Conservation (phyloP, 2,888 invertebrate species). For the Lucinisca nassula region DNA sequence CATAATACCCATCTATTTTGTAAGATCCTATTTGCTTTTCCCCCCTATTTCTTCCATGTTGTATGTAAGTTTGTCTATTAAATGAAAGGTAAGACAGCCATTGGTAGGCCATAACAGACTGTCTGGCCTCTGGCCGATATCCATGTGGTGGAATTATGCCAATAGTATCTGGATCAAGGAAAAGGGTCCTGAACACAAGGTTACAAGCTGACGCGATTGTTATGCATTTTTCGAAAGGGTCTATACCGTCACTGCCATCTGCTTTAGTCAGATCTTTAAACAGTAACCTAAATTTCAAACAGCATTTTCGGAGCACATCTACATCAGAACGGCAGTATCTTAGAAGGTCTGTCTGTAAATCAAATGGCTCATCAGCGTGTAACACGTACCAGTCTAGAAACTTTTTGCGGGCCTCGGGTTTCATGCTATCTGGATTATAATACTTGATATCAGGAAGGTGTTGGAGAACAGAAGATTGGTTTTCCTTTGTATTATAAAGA, state of each 20-base stretch:
- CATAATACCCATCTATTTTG: conserved; percentile 35
- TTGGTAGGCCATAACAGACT: conserved; percentile 58
- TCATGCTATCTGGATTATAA: conserved; percentile 57
- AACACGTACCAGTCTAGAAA: conserved; percentile 43
- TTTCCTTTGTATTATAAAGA: conserved; percentile 43
- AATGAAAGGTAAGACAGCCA: conserved; percentile 49
- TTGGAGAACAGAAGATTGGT: conserved; percentile 19
- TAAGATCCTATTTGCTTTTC: conserved; percentile 30
- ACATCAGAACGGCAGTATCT: conserved; percentile 41
- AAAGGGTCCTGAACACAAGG: conserved; percentile 19
- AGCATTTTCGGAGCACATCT: conserved; percentile 38
- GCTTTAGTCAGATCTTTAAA: conserved; percentile 4
- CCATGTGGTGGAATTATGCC: conserved; percentile 55
- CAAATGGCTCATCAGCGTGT: conserved; percentile 36
- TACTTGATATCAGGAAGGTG: conserved; percentile 47
- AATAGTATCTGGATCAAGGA: conserved; percentile 18
- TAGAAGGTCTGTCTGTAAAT: conserved; percentile 30
- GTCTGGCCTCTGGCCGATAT: conserved; percentile 57
- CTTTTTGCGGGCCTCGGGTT: conserved; percentile 25
- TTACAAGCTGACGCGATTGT: conserved; percentile 43
- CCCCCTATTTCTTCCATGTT: conserved; percentile 37
- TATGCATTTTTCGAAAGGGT: conserved; percentile 29
- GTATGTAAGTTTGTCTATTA: conserved; percentile 1
- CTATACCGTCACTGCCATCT: conserved; percentile 16
- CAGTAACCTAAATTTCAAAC: conserved; percentile 25